Conservation (phyloP, 1,140 invertebrate species). For the Drosophila ananassae region DNA sequence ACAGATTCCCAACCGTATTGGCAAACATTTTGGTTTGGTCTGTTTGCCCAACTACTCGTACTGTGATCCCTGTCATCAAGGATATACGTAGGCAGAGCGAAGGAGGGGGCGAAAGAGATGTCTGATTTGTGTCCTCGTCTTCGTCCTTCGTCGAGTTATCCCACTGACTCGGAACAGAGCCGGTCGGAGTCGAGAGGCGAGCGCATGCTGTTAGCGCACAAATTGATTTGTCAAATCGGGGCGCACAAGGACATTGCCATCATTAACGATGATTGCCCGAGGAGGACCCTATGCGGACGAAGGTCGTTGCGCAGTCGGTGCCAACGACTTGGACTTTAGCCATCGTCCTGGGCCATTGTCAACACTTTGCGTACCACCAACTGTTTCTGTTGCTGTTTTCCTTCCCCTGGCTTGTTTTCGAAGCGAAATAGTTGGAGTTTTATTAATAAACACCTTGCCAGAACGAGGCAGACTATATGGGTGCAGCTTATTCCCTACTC, state of each 20-base stretch:
- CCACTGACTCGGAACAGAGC: constrained; percentile 45
- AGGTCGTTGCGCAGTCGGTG: constrained; percentile 73
- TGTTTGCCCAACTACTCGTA: constrained; percentile 64
- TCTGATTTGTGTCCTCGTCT: constrained; percentile 11
- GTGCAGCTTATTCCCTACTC: constrained; percentile 18
- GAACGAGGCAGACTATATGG: constrained; percentile 1
- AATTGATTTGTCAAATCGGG: constrained; percentile 77
- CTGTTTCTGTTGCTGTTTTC: constrained; percentile 63
- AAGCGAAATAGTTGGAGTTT: constrained; percentile 54
- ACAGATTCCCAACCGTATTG: constrained; percentile 54
- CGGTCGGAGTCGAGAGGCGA: constrained; percentile 23
- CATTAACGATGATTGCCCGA: constrained; percentile 78
- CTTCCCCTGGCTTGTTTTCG: constrained; percentile 7
- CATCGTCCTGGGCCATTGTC: constrained; percentile 48
- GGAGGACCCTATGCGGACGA: constrained; percentile 32
- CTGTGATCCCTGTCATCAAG: constrained; percentile 48
- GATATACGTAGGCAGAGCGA: neutral
- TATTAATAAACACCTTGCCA: constrained; percentile 67
- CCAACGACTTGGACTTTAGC: constrained; percentile 46
- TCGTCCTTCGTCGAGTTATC: constrained; percentile 28
- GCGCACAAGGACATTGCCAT: constrained; percentile 78
- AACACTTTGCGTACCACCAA: constrained; percentile 78
- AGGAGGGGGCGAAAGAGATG: neutral
- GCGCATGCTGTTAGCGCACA: constrained; percentile 75
- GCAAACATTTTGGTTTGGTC: constrained; percentile 73